Conservation (phyloP, 2,888 invertebrate species). For the Plagiodera versicolora region DNA sequence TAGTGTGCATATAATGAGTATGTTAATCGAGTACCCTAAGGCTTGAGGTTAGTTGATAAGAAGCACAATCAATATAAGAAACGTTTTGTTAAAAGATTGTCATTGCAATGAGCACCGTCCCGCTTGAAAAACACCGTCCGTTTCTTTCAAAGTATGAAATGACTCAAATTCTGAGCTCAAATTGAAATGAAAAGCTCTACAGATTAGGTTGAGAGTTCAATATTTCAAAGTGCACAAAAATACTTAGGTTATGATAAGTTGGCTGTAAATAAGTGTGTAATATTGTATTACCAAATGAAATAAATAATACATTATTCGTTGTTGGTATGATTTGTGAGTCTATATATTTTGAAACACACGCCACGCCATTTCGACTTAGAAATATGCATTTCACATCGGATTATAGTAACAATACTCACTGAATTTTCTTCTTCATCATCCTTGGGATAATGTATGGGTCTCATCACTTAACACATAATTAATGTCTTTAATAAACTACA, state of each 20-base stretch:
- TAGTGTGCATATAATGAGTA: background rate
- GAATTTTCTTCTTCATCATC: no score
- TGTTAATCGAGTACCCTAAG: background rate
- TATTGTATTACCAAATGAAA: background rate
- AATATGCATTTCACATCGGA: no score
- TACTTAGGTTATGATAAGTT: background rate
- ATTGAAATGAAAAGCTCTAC: background rate
- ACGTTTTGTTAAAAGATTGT: background rate
- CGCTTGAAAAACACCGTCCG: slow-evolving; percentile 1
- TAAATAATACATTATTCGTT: no score
- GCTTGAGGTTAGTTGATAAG: background rate
- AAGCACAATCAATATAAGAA: background rate
- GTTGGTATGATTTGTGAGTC: no score
- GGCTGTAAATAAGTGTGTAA: slow-evolving; percentile 3
- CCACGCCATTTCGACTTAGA: no score
- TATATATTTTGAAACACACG: no score
- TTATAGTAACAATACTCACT: no score
- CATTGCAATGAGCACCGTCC: background rate
- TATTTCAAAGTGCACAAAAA: slow-evolving; percentile 9
- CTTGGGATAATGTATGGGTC: no score
- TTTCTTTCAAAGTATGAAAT: background rate
- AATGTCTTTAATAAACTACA: no score
- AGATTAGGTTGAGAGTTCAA: background rate
- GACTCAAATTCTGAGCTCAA: background rate
- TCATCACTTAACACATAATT: no score